Base-by-base conservation (phyloP, 2,888 invertebrate genomes). In the Athalia circularis region DNA sequence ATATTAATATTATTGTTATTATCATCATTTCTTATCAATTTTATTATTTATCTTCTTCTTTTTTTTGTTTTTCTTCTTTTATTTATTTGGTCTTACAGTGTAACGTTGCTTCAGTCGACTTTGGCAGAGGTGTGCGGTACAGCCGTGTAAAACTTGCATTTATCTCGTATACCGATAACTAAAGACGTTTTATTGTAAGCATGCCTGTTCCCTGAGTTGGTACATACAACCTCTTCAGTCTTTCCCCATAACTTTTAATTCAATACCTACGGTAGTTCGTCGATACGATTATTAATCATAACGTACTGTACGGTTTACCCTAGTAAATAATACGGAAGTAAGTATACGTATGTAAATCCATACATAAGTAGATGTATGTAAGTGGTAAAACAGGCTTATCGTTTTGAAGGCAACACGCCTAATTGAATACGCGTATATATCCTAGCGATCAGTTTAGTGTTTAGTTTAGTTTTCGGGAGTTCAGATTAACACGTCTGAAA, bases 151-250 rank as follows among this genome's bases (percentile, higher is more conserved):
- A 59, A 72, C 72, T 59, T 59, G 59, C 59, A 72, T 54, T 54
- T 50, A 68, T 64, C 6, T 43, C 54, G 29, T 54, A 11, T 4
- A 54, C 15, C 62, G 48, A 72, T 45, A 72, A 72, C 72, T 72
- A 72, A 72, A 84, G 82, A 85, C 81, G 80, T 80, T 74, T 82
- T 81, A 77, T 80, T 80, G 78, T 85, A 85, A 85, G 82, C 84
- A 84, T 85, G 83, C 85, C 88, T 87, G 86, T 86, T 89, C 88
- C 87, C 88, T 89, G 88, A 89, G 88, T 87, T 84, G 86, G 85
- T 84, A 82, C 54, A 50, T 87, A 86, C 86, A 88, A 88, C 86
- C 88, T 85, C 86, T 85, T 88, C 89, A 89, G 89, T 89, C 88
- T 88, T 88, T 82, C 82, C 86, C 85, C 81, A 77, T 81, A 80